phyloP scores from a whole-genome alignment of 2,888 invertebrate species.

The Cheilosia variabilis region DNA sequence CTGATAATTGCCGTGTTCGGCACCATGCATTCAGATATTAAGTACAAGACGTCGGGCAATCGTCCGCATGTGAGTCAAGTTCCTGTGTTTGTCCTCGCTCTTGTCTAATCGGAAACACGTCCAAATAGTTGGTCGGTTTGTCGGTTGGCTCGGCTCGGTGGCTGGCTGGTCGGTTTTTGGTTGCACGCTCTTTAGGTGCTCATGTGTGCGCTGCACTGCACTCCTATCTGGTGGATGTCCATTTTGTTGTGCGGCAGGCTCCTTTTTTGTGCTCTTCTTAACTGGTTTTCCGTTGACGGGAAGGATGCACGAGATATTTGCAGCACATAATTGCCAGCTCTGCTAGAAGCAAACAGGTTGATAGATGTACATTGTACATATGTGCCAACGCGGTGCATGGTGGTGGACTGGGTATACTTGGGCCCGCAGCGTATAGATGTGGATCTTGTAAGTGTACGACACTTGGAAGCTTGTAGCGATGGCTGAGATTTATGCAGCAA shows the following conservation, averaged over 20 bases:
- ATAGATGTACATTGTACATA: slow-evolving; percentile 42
- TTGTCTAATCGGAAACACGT: slow-evolving; percentile 75
- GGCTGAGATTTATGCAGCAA: slow-evolving; percentile 66
- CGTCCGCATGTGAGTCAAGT: slow-evolving; percentile 51
- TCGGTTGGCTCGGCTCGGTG: slow-evolving; percentile 32
- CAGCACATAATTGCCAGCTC: slow-evolving; percentile 66
- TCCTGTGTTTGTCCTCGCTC: slow-evolving; percentile 26
- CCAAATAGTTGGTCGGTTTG: slow-evolving; percentile 66
- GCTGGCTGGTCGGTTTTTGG: slow-evolving; percentile 55
- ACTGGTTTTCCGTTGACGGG: slow-evolving; percentile 46
- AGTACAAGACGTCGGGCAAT: slow-evolving; percentile 69
- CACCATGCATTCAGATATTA: slow-evolving; percentile 72
- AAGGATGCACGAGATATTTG: slow-evolving; percentile 44
- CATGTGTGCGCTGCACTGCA: slow-evolving; percentile 52
- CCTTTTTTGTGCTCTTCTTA: slow-evolving; percentile 20
- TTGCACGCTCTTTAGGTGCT: slow-evolving; percentile 62
- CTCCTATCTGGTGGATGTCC: slow-evolving; percentile 56
- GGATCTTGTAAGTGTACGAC: slow-evolving; percentile 70
- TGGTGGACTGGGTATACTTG: slow-evolving; percentile 37
- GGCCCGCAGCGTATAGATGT: slow-evolving; percentile 48
- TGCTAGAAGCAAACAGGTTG: slow-evolving; percentile 72
- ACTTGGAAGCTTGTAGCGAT: slow-evolving; percentile 59
- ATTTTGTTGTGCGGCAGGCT: slow-evolving; percentile 55
- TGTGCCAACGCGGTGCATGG: background rate
- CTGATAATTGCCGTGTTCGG: slow-evolving; percentile 75